These are phyloP conservation scores for Thunnus thynnus DNA, from an alignment of 2,113 vertebrate genomes.

Conservation along the genomic window DNA sequence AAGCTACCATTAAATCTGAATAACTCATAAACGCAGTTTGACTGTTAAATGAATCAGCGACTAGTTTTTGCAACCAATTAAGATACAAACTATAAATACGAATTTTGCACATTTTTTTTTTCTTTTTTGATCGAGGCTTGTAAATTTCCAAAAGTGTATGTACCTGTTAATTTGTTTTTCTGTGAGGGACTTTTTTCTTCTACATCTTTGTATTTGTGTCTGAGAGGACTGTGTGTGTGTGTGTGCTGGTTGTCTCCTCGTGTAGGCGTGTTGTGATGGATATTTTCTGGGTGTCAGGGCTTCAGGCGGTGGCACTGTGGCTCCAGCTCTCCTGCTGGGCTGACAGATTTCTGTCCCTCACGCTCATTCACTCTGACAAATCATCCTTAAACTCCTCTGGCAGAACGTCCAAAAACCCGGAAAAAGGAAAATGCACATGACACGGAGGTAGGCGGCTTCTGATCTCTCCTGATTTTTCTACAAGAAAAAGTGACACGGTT, in stretches of 20 bases:
- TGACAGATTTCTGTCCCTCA: conserved; percentile 46
- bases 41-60: too few species aligned
- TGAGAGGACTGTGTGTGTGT: background rate
- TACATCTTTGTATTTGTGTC: background rate
- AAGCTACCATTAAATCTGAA: too few species aligned
- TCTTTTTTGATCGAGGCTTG: too few species aligned
- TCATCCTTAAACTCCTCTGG: conserved; percentile 16
- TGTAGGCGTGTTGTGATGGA: conserved; percentile 11
- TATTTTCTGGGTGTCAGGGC: background rate
- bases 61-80: too few species aligned
- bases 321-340: conserved; percentile 6
- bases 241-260: conserved; percentile 6
- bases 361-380: conserved; percentile 55
- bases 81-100: too few species aligned
- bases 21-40: too few species aligned
- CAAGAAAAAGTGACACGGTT: background rate
- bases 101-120: too few species aligned
- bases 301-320: conserved; percentile 4
- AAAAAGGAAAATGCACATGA: background rate
- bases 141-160: too few species aligned
- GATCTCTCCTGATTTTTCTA: background rate
- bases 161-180: too few species aligned
- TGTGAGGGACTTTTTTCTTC: too few species aligned
- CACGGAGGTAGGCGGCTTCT: background rate
- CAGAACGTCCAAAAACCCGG: background rate